Conservation (phyloP, 2,797 vertebrate species). For the Pseudomugil tenellus region DNA sequence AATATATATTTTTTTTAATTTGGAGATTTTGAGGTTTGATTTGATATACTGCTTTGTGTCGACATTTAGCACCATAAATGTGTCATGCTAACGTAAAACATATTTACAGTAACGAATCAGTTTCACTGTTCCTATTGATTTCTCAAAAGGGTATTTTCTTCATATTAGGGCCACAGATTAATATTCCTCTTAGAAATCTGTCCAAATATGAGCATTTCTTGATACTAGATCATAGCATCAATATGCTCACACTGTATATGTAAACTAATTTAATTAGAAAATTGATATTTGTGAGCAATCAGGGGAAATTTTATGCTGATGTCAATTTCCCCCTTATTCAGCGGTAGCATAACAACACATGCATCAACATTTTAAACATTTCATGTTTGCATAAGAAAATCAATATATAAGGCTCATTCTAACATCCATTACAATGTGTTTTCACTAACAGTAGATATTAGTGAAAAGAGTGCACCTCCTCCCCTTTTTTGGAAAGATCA, state of each 20-base stretch:
- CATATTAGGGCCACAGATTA: background rate
- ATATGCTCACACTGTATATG: background rate
- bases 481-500: slow-evolving; percentile 68
- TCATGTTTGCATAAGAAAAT: slow-evolving; percentile 12
- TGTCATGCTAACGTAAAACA: background rate
- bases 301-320: background rate
- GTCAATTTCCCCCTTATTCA: background rate
- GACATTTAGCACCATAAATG: background rate
- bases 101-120: background rate
- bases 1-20: background rate
- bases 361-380: slow-evolving; percentile 36
- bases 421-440: slow-evolving; percentile 41
- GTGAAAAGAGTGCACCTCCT: slow-evolving; percentile 50
- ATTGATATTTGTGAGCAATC: background rate
- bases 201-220: background rate
- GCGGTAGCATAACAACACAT: slow-evolving; percentile 12
- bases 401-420: slow-evolving; percentile 49
- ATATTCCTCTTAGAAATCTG: background rate
- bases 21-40: background rate
- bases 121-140: background rate
- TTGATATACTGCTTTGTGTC: background rate
- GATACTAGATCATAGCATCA: background rate
- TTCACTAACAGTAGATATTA: slow-evolving; percentile 36
- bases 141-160: background rate
- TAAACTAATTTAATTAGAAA: background rate